Percentiles rank a stretch among this genome's conserved stretches.
phyloP scores from a whole-genome alignment of 1,140 invertebrate genomes.

The Brachionus paranguensis region DNA sequence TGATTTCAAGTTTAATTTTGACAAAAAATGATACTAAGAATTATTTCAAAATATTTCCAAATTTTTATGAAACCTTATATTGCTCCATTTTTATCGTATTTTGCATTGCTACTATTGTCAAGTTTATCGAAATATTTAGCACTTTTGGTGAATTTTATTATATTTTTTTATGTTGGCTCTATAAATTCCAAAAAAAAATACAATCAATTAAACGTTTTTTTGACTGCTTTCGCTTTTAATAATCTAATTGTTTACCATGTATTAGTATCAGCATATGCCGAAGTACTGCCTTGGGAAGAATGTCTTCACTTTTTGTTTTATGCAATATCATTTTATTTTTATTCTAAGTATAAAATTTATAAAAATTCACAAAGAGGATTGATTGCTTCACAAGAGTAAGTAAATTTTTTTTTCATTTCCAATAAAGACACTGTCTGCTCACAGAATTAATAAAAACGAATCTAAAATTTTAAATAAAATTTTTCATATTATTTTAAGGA shows the following conservation, averaged over 20 bases:
- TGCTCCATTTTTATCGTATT: not conserved
- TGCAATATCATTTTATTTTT: not conserved
- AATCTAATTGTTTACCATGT: conserved; percentile 12
- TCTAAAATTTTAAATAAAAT: not conserved
- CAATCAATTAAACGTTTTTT: not conserved
- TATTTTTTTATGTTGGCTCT: not conserved
- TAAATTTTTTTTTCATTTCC: not conserved
- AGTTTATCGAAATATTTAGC: not conserved
- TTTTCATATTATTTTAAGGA: not conserved
- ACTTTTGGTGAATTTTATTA: not conserved
- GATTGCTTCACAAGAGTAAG: not conserved
- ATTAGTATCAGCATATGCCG: conserved; percentile 12
- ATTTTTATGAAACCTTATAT: not conserved
- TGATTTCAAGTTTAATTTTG: not conserved
- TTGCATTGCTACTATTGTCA: not conserved
- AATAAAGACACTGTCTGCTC: not conserved
- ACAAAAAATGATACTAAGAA: not conserved
- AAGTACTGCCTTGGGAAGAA: conserved; percentile 28
- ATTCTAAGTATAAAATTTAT: not conserved
- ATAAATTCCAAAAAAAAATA: conserved; percentile 2
- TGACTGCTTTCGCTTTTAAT: not conserved
- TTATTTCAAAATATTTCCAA: not conserved
- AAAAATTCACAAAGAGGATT: not conserved
- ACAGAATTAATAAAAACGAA: not conserved
- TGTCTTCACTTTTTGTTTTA: conserved; percentile 19